Conservation (phyloP, 2,888 invertebrate species). For the Limnephilus auricula region DNA sequence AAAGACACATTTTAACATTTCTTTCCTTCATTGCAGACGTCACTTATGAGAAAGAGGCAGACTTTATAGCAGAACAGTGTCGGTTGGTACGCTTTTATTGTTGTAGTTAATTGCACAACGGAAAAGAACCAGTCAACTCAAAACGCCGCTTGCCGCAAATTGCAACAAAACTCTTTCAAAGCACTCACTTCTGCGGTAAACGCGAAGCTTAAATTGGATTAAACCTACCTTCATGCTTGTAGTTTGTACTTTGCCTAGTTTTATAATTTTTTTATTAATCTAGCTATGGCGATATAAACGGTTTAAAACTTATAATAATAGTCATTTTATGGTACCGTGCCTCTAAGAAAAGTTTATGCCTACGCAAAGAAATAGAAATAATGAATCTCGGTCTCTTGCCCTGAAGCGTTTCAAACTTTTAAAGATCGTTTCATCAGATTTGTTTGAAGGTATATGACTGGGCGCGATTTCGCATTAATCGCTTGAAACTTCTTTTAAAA, state of each 20-base stretch:
- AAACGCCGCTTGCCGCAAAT: neutral
- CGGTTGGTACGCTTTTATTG: no score
- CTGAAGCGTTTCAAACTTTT: constrained; percentile 9
- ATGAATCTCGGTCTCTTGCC: constrained; percentile 28
- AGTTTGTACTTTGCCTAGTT: neutral
- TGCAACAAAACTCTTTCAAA: neutral
- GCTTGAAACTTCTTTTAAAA: constrained; percentile 14
- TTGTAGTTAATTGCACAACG: neutral
- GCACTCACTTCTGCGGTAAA: neutral
- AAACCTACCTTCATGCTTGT: neutral
- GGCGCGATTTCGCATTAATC: constrained; percentile 8
- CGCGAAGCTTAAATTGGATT: neutral
- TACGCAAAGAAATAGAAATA: constrained; percentile 13
- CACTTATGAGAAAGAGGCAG: no score
- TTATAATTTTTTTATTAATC: neutral
- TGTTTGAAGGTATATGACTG: neutral
- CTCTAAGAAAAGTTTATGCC: neutral
- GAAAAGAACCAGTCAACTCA: neutral
- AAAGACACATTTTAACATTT: no score
- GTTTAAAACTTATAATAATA: neutral
- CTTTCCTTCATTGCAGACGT: no score
- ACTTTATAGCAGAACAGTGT: no score
- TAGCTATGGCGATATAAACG: neutral
- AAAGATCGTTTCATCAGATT: constrained; percentile 40
- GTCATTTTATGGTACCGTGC: neutral